Base-by-base conservation (phyloP, 2,888 invertebrate genomes). In the Ptilodon capucinus region DNA sequence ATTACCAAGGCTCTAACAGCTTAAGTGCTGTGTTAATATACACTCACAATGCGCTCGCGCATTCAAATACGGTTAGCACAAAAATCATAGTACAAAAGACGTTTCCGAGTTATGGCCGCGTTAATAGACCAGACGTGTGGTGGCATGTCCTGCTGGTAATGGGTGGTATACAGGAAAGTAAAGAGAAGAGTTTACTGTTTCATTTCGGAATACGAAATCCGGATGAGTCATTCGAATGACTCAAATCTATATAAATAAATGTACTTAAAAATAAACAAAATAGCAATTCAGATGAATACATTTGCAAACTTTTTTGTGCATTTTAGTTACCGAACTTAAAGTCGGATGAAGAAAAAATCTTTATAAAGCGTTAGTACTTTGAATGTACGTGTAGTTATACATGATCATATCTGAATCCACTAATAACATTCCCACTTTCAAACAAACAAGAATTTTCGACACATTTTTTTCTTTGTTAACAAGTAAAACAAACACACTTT, bases 11-110 rank as follows among this genome's bases (percentile, higher is more conserved):
- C 65, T 81, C 83, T 86, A 87, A 86, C 79, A 78, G 67, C 64
- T 84, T 84, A 81, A 86, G 84, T 82, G 86, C 79, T 71, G 68
- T 76, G 85, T 78, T 86, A 85, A 86, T 77, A 78, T 62, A 56
- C 48, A 51, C 56, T 54, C 72, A 77, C 75, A 79, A 74, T 73
- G 72, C 68, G 64, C 57, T 17, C 44, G 64, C 64, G 71, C 76
- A 76, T 74, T 73, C 71, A 67, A 64, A 62, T 68, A 72, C 77
- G 69, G 79, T 81, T 81, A 81, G 79, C 80, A 74, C 74, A 74
- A 65, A 65, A 65, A 65, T 72, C 56, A 55, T 65, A 55, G 68
- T 68, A 85, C 83, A 84, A 83, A 81, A 72, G 79, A 74, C 65
- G 59, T 65, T 71, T 68, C 51, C 61, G 66, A 75, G 73, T 74